Evolutionary conservation across 2,888 invertebrate species (phyloP), one percentile per base, ranked within the genome.

Genomic region (Tenthredo distinguenda): DNA sequence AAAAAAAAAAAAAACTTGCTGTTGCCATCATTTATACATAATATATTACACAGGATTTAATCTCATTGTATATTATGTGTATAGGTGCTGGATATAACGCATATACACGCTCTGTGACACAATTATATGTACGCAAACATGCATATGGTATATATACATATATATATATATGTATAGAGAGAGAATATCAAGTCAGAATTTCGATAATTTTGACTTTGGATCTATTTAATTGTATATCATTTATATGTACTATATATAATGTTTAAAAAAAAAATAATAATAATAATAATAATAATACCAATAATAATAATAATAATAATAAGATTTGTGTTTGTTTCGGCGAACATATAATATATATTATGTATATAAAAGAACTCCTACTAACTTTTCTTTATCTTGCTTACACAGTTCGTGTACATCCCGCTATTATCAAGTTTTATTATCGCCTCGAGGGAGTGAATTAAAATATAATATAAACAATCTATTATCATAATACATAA

Each of bases 241-340:
- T 87, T 18, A 83, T 68, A 43, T 43, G 43, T 43, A 43, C 43
- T 43, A 50, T 50, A 18, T 21, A 58, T 88, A 88, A 50, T 76
- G 74, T 87, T 58, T 68, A 85, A 65, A 74, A 37, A 34, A 26
- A 26, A 26, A 26, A n/a, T n/a, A n/a, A n/a, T n/a, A n/a, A n/a
- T n/a, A n/a, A n/a, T 71, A 34, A 34, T 71, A 34, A 34, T 34
- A 40, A 40, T 40, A 40, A 40, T 40, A 43, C 21, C 12, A 74
- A 26, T 47, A 31, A 50, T n/a, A 79, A 79, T 43, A 31, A 71
- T 62, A 85, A 84, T 86, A 7, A 55, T 55, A n/a, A 55, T 55
- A n/a, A 55, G n/a, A 55, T n/a, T n/a, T 26, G n/a, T 62, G 9
- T 21, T 4, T 50, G 50, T 50, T 50, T 18, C 50, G 50, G 50